Evolutionary conservation across 2,888 invertebrate species (phyloP).

Genomic region (Cheilosia impressa): DNA sequence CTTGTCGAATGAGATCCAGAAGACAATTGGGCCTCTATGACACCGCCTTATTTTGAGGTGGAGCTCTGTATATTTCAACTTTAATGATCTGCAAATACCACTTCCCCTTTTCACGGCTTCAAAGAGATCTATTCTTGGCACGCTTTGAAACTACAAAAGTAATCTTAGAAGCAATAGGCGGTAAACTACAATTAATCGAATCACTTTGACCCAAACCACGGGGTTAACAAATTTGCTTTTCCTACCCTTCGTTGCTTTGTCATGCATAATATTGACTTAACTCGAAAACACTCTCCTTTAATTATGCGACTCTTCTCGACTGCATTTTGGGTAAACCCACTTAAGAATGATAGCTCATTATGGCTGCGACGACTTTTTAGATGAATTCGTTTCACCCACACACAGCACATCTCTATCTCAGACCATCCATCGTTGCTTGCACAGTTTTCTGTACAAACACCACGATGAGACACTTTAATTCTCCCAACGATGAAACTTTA

Average conservation of each 20-base stretch:
- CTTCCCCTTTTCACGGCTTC: too few relatives aligned
- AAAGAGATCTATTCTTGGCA: too few relatives aligned
- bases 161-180: too few relatives aligned
- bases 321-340: constrained; percentile 5
- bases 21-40: too few relatives aligned
- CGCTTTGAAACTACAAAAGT: too few relatives aligned
- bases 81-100: too few relatives aligned
- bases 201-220: too few relatives aligned
- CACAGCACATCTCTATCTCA: constrained; percentile 6
- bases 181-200: too few relatives aligned
- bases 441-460: constrained; percentile 18
- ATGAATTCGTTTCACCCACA: background rate
- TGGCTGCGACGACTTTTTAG: background rate
- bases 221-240: too few relatives aligned
- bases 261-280: background rate
- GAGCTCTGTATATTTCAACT: too few relatives aligned
- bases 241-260: background rate
- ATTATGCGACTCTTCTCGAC: background rate
- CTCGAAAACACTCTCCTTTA: background rate
- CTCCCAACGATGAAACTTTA: constrained; percentile 51
- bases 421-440: background rate
- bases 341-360: constrained; percentile 5
- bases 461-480: background rate
- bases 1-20: too few relatives aligned
- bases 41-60: too few relatives aligned